Evolutionary conservation across 1,140 invertebrate genomes (phyloP), one percentile per base, ranked within the genome.

Genomic region (Pseudomyrmex flavicornis): DNA sequence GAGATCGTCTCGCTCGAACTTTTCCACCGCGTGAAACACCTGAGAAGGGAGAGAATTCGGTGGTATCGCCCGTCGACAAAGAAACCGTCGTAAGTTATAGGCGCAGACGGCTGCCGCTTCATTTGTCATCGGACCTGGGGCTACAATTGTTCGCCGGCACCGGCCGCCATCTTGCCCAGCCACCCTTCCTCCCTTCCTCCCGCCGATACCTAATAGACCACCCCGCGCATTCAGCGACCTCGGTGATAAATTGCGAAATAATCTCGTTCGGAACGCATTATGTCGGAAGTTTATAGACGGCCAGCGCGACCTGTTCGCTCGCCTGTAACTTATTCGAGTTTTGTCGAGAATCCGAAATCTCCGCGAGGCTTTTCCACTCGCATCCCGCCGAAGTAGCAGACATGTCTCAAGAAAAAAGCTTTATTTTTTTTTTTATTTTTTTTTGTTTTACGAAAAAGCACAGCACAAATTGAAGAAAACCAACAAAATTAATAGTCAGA

Each of bases 201-300:
- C 65, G 52, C 62, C 75, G 75, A 68, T 77, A 77, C 62, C 75
- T 80, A 80, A 80, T 80, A 80, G 76, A 80, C 76, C 66, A 70
- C 65, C 76, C 54, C 76, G 54, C 52, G 65, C 76, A 80, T 80
- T 80, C 66, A 70, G 66, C 20, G 66, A 69, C 66, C 75, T 46
- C 63, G 75, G 76, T 80, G 76, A 80, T 80, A 80, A 80, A 80
- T 80, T 80, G 76, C 66, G 66, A 80, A 80, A 80, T 80, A 80
- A 80, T 80, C 76, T 80, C 76, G 76, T 80, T 80, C 66, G 65
- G 65, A 44, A 44, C 56, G 54, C 76, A 80, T 80, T 80, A 80
- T 80, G 76, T 80, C 66, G 76, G 54, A 70, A 44, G 76, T 80
- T 72, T 80, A 70, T 70, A 80, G 76, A 80, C 66, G 76, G 44